Evolutionary conservation across 2,888 invertebrate genomes (phyloP).

Genomic region (Cheilosia grossa): DNA sequence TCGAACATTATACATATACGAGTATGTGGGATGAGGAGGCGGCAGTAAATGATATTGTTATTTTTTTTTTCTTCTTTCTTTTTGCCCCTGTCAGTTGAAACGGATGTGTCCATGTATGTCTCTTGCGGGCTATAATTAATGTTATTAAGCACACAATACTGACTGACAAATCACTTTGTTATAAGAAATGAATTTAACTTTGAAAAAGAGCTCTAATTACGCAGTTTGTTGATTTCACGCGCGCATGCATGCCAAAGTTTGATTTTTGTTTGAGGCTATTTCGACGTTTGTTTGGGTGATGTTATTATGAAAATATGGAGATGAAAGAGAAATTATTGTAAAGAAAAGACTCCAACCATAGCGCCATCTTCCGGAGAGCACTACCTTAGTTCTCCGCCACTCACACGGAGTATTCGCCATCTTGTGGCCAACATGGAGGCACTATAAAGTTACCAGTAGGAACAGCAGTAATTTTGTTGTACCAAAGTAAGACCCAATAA

Average conservation of each 20-base stretch:
- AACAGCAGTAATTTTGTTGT: too few relatives aligned
- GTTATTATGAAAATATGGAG: background rate
- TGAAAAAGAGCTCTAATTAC: constrained; percentile 27
- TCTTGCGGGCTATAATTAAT: constrained; percentile 39
- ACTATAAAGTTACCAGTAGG: too few relatives aligned
- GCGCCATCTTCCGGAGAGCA: too few relatives aligned
- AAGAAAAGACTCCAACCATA: too few relatives aligned
- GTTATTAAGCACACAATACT: constrained; percentile 34
- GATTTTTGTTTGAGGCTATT: constrained; percentile 25
- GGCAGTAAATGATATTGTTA: constrained; percentile 21
- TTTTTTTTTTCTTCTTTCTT: too few relatives aligned
- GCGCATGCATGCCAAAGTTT: constrained; percentile 27
- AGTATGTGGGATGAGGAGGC: constrained; percentile 8
- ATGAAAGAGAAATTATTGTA: too few relatives aligned
- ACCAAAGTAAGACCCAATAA: too few relatives aligned
- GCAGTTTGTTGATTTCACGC: constrained; percentile 22
- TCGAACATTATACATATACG: too few relatives aligned
- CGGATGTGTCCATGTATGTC: constrained; percentile 63
- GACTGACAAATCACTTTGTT: constrained; percentile 8
- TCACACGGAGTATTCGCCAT: too few relatives aligned
- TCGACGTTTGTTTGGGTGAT: background rate
- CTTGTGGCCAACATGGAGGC: too few relatives aligned
- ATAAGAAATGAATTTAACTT: constrained; percentile 23
- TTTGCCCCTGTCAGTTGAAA: constrained; percentile 29
- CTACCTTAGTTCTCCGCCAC: too few relatives aligned